These are phyloP conservation scores for Drosophila cardini DNA, from an alignment of 1,140 invertebrate genomes.

Conservation along the genomic window DNA sequence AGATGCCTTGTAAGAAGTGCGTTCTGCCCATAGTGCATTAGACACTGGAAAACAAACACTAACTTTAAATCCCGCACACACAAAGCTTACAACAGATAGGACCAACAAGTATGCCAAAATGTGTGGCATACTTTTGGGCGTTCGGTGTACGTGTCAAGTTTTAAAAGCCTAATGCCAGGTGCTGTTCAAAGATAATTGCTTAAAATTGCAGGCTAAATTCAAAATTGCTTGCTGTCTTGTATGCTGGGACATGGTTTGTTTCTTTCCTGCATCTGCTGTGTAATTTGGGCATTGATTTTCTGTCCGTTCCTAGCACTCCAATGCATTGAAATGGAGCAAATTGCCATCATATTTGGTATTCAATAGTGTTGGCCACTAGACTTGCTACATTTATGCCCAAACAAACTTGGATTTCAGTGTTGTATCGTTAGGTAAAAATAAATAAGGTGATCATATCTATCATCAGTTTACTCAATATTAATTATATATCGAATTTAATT, in stretches of 20 bases:
- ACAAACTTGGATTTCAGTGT: too few relatives aligned
- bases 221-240: slow-evolving; percentile 42
- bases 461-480: too few relatives aligned
- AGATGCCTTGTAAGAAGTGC: too few relatives aligned
- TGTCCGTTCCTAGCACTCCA: slow-evolving; percentile 40
- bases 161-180: slow-evolving; percentile 58
- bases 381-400: too few relatives aligned
- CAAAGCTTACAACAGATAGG: neutral
- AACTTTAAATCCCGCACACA: slow-evolving; percentile 7
- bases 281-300: slow-evolving; percentile 40
- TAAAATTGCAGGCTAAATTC: slow-evolving; percentile 69
- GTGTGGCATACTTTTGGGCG: slow-evolving; percentile 35
- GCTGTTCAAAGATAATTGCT: slow-evolving; percentile 66
- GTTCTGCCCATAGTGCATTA: too few relatives aligned
- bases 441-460: too few relatives aligned
- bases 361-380: slow-evolving; percentile 10
- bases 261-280: slow-evolving; percentile 41
- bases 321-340: slow-evolving; percentile 73
- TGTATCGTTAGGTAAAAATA: too few relatives aligned
- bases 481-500: too few relatives aligned
- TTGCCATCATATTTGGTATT: slow-evolving; percentile 64
- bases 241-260: slow-evolving; percentile 36
- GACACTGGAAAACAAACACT: neutral
- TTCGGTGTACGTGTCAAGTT: slow-evolving; percentile 60
- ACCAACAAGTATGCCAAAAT: neutral